Evolutionary conservation across 2,888 invertebrate species (phyloP), one percentile per base, ranked within the genome.

Genomic region (Protonemura montana): DNA sequence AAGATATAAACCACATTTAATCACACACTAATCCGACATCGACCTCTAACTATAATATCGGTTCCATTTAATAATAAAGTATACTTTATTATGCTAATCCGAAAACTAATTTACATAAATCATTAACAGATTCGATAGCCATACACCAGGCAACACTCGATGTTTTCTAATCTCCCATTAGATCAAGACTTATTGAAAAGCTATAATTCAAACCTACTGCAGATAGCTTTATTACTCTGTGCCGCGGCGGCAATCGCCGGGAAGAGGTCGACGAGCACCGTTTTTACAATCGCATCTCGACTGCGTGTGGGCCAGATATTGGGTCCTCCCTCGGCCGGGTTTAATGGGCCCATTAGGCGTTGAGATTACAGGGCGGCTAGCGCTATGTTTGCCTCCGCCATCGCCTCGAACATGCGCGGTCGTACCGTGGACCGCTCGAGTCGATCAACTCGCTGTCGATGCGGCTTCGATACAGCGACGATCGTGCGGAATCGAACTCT

Each of bases 351-450:
- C 87, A 87, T 87, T 87, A 87, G 87, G 83, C 78, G 87, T 85
- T 82, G 76, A 87, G 85, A 87, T 87, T 87, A 87, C 87, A 87
- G 87, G 85, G 87, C 87, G 87, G 87, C 87, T 21, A 10, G 59
- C 13, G 16, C 13, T 10, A 21, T 59, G 59, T 59, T 59, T 59
- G 59, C 41, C 16, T 81, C 27, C 81, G 29, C 81, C 81, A 76
- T 28, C 26, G 41, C 84, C 42, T 28, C 76, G 59, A 26, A 27
- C 76, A 76, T 35, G 25, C 27, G 76, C 76, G 26, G 27, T 84
- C 76, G 42, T 76, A 26, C 16, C 59, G 59, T 76, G 59, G 59
- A 80, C 80, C 81, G 81, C 3, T 21, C 16, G 59, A 59, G 59
- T 59, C 59, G 21, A 59, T 59, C 59, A 59, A 21, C 13, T 21